These are phyloP conservation scores for Diachasmimorpha longicaudata DNA, from an alignment of 1,140 invertebrate species.

Conservation along the genomic window DNA sequence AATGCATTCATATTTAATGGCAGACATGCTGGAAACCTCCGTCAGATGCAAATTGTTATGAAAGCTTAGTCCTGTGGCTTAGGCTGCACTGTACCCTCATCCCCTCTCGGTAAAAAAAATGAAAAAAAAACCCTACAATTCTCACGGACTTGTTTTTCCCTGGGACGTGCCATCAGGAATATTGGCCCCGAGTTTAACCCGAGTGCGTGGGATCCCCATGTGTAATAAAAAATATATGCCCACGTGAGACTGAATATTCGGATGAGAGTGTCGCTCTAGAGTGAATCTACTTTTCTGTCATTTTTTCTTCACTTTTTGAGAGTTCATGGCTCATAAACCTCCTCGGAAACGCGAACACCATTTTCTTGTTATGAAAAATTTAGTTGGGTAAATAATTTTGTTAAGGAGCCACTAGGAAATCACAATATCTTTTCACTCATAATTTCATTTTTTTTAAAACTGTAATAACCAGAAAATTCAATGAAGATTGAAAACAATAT, in stretches of 20 bases:
- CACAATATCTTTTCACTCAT: too few relatives aligned
- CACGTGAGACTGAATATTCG: conserved; percentile 22
- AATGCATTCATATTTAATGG: conserved; percentile 61
- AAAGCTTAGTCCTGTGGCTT: conserved; percentile 50
- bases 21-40: conserved; percentile 35
- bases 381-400: too few relatives aligned
- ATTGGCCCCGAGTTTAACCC: conserved; percentile 36
- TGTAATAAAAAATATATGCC: conserved; percentile 57
- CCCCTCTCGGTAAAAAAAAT: neutral
- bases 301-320: neutral
- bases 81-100: conserved; percentile 25
- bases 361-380: neutral
- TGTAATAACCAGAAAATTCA: too few relatives aligned
- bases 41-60: conserved; percentile 59
- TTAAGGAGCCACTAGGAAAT: too few relatives aligned
- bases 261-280: conserved; percentile 19
- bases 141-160: neutral
- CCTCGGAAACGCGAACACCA: neutral
- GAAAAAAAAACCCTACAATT: neutral
- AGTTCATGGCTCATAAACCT: neutral
- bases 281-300: neutral
- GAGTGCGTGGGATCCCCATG: conserved; percentile 38
- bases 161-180: conserved; percentile 42
- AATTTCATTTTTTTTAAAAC: too few relatives aligned
- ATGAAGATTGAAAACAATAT: too few relatives aligned